Conservation (phyloP, 2,113 vertebrate genomes). For the Nothoprocta pentlandii region DNA sequence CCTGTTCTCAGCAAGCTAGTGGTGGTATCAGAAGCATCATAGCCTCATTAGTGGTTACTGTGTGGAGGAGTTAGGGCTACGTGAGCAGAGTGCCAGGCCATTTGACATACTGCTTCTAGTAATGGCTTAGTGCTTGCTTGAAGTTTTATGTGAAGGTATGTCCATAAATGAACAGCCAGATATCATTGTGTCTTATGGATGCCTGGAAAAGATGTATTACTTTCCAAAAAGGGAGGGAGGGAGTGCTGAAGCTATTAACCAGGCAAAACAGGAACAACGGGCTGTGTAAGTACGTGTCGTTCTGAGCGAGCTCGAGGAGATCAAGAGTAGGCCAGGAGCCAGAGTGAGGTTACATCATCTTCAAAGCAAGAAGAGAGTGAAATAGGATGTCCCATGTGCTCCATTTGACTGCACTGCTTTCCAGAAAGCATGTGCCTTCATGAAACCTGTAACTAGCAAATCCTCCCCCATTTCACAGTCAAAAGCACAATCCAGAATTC, state of each 20-base stretch:
- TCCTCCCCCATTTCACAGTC: neutral
- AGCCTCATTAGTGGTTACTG: neutral
- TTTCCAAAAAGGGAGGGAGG: neutral
- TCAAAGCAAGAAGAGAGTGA: neutral
- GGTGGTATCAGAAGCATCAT: neutral
- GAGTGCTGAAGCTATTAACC: neutral
- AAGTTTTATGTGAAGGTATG: neutral
- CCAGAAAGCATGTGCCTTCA: neutral
- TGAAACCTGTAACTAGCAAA: neutral
- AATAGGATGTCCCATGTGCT: neutral
- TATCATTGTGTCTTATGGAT: neutral
- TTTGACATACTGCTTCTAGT: neutral
- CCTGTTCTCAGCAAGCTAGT: neutral
- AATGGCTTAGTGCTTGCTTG: neutral
- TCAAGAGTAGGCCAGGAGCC: neutral
- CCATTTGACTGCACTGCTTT: neutral
- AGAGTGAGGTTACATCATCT: neutral
- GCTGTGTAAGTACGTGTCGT: fast-evolving
- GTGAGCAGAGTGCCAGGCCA: neutral
- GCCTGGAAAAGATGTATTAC: neutral
- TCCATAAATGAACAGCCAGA: neutral
- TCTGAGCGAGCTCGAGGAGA: neutral
- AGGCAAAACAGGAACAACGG: neutral
- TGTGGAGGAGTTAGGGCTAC: neutral
- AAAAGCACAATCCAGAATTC: neutral